Conservation (phyloP, 2,888 invertebrate species). For the Marasmarcha lunaedactyla region DNA sequence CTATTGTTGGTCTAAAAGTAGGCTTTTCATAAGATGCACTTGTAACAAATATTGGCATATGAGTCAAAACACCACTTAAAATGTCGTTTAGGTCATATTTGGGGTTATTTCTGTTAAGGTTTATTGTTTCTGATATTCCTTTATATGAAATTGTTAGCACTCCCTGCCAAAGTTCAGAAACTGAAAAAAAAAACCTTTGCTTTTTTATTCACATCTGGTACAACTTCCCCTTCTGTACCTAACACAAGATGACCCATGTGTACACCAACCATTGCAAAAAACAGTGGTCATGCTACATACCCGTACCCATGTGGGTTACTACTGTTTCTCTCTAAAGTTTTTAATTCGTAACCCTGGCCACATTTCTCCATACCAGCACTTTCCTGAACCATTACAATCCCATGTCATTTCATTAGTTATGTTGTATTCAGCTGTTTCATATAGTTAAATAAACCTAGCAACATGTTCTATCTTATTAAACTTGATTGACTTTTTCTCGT, state of each 20-base stretch:
- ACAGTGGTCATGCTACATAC: slow-evolving; percentile 4
- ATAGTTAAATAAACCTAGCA: background rate
- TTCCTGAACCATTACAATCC: slow-evolving; percentile 4
- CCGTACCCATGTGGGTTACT: slow-evolving; percentile 4
- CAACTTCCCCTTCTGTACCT: slow-evolving; percentile 6
- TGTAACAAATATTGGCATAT: no score
- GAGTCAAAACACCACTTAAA: no score
- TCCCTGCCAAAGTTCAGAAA: no score
- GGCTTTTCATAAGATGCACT: no score
- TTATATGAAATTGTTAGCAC: no score
- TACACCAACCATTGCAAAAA: slow-evolving; percentile 3
- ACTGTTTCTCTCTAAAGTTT: background rate
- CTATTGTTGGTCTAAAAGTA: no score
- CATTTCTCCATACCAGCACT: slow-evolving; percentile 5
- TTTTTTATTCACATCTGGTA: no score
- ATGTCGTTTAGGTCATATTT: no score
- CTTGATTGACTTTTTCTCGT: background rate
- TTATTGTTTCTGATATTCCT: no score
- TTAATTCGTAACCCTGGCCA: background rate
- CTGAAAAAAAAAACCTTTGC: no score
- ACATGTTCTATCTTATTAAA: slow-evolving; percentile 1
- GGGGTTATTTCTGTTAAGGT: no score
- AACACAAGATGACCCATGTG: slow-evolving; percentile 7
- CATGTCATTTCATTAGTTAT: background rate
- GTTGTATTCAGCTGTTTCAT: background rate